Conservation (phyloP, 2,888 invertebrate genomes). For the Ormia ochracea region DNA sequence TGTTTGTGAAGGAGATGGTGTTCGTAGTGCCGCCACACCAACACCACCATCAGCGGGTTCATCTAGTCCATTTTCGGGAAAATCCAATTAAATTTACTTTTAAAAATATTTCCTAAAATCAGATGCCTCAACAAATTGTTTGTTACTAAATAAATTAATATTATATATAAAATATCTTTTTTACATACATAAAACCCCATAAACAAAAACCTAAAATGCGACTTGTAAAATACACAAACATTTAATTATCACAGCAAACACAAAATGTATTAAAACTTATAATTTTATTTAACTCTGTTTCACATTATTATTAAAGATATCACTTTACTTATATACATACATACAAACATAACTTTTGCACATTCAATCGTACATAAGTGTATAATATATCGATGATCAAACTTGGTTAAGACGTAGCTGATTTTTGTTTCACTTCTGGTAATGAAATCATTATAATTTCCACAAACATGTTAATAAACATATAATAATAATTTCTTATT, state of each 20-base stretch:
- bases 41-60: slow-evolving; percentile 76
- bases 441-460: too few relatives aligned
- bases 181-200: slow-evolving; percentile 16
- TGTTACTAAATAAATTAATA: slow-evolving; percentile 40
- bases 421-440: too few relatives aligned
- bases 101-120: slow-evolving; percentile 33
- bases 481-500: too few relatives aligned
- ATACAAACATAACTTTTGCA: slow-evolving; percentile 37
- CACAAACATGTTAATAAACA: too few relatives aligned
- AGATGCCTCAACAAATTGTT: slow-evolving; percentile 54
- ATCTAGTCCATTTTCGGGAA: slow-evolving; percentile 76
- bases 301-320: slow-evolving; percentile 38
- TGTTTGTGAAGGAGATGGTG: slow-evolving; percentile 87
- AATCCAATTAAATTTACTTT: slow-evolving; percentile 68
- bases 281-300: slow-evolving; percentile 31
- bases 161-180: slow-evolving; percentile 28
- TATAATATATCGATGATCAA: too few relatives aligned
- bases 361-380: background rate
- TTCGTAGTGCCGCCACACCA: slow-evolving; percentile 76
- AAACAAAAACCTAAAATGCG: slow-evolving; percentile 19
- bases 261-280: background rate
- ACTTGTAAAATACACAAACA: slow-evolving; percentile 53
- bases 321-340: slow-evolving; percentile 5
- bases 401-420: too few relatives aligned
- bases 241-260: background rate